Evolutionary conservation across 2,797 vertebrate genomes (phyloP).

Genomic region (Petrocephalus schoutedeni): DNA sequence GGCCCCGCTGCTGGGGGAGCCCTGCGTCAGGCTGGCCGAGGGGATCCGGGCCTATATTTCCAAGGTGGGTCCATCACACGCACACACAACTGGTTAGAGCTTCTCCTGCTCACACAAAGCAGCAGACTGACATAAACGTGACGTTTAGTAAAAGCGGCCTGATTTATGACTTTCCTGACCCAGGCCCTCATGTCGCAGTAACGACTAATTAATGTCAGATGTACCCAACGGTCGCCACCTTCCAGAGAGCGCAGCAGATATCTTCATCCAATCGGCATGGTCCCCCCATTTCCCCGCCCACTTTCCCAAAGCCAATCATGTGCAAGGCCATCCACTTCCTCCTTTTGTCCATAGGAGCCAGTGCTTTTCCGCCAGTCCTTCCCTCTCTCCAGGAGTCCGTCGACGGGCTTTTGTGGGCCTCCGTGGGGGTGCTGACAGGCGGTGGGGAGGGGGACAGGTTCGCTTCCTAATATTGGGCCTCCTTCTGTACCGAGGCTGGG

Average conservation of each 20-base stretch:
- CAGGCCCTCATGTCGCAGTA: neutral
- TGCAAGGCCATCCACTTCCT: neutral
- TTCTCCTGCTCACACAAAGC: neutral
- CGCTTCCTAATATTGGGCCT: neutral
- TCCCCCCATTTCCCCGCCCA: neutral
- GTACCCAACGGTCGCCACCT: neutral
- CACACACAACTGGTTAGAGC: neutral
- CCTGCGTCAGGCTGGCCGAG: constrained; percentile 76
- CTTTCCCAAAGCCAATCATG: neutral
- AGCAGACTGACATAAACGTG: too few species aligned
- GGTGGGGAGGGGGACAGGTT: neutral
- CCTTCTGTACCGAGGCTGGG: neutral
- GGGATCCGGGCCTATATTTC: constrained; percentile 77
- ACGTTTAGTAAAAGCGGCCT: neutral
- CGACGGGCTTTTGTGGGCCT: neutral
- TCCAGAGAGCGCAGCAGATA: neutral
- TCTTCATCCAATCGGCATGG: neutral
- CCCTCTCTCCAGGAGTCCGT: neutral
- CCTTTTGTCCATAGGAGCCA: neutral
- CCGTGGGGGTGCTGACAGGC: neutral
- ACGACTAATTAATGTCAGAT: neutral
- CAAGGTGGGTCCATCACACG: constrained; percentile 57
- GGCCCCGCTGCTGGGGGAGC: constrained; percentile 67
- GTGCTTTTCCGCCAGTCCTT: neutral
- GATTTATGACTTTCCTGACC: neutral